A percentile compares a stretch with the other conserved stretches of the same genome.
Evolutionary conservation across 2,888 invertebrate species (phyloP).

Genomic region (Ormyrus rosae): DNA sequence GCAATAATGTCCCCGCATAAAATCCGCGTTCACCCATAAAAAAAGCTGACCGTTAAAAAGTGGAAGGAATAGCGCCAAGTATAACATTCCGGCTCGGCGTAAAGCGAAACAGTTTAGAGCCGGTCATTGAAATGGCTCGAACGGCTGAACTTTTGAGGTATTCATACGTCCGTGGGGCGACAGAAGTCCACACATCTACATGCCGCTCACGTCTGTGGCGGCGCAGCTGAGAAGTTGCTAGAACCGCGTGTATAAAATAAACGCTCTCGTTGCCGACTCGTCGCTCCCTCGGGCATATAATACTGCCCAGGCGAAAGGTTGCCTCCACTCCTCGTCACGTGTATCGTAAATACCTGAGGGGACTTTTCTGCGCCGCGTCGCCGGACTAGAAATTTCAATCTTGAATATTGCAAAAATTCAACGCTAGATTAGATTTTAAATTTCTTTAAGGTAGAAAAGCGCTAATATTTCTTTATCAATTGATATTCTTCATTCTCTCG

Average conservation of each 20-base stretch:
- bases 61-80: background rate
- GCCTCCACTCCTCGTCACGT: constrained; percentile 5
- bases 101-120: constrained; percentile 27
- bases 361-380: too few relatives aligned
- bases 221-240: constrained; percentile 23
- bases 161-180: background rate
- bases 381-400: too few relatives aligned
- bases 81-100: background rate
- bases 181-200: constrained; percentile 5
- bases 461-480: too few relatives aligned
- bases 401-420: too few relatives aligned
- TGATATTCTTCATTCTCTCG: too few relatives aligned
- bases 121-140: constrained; percentile 35
- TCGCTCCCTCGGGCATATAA: constrained; percentile 27
- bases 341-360: constrained; percentile 20
- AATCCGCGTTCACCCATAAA: background rate
- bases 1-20: too few relatives aligned
- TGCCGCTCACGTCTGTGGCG: background rate
- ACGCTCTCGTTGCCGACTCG: constrained; percentile 18
- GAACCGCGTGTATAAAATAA: constrained; percentile 42
- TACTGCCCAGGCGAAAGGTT: background rate
- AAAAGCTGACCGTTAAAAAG: background rate
- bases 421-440: too few relatives aligned
- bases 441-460: too few relatives aligned
- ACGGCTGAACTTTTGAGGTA: constrained; percentile 27